Evolutionary conservation across 2,113 vertebrate species (phyloP).

Genomic region (Nansenia antarctica): DNA sequence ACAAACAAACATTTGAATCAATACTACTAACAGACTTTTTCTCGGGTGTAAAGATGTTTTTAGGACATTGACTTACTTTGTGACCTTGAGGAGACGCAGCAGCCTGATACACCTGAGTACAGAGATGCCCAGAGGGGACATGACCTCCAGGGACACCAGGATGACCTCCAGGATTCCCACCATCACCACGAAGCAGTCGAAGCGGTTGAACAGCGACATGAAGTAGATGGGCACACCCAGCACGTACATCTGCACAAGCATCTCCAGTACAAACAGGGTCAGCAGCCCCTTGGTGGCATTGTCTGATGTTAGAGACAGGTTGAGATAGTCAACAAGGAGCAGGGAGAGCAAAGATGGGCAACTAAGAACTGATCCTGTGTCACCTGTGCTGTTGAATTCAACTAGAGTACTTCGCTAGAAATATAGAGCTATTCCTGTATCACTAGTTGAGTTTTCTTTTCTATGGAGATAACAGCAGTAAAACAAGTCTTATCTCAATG

Average conservation of each 20-base stretch:
- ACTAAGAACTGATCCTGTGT: not conserved
- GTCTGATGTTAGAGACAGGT: constrained; percentile 69
- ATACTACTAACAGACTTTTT: not conserved
- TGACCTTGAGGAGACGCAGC: constrained; percentile 93
- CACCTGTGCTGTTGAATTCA: not conserved
- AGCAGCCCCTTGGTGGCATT: constrained; percentile 85
- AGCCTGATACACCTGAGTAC: constrained; percentile 95
- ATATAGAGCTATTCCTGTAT: not conserved
- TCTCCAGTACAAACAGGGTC: constrained; percentile 87
- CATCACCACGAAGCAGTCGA: constrained; percentile 95
- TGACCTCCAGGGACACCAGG: constrained; percentile 79
- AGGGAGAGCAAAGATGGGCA: not conserved
- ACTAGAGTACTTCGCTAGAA: no score
- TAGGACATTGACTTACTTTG: constrained; percentile 77
- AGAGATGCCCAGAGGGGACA: constrained; percentile 91
- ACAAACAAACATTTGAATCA: not conserved
- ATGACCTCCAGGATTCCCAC: constrained; percentile 88
- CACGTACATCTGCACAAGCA: constrained; percentile 95
- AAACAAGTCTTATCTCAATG: not conserved
- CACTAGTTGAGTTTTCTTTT: not conserved
- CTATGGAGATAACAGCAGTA: not conserved
- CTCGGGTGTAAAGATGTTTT: not conserved
- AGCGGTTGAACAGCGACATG: constrained; percentile 97
- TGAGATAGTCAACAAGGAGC: not conserved
- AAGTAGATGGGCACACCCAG: constrained; percentile 90